Evolutionary conservation across 2,888 invertebrate species (phyloP).

Genomic region (Cataglyphis albicans): DNA sequence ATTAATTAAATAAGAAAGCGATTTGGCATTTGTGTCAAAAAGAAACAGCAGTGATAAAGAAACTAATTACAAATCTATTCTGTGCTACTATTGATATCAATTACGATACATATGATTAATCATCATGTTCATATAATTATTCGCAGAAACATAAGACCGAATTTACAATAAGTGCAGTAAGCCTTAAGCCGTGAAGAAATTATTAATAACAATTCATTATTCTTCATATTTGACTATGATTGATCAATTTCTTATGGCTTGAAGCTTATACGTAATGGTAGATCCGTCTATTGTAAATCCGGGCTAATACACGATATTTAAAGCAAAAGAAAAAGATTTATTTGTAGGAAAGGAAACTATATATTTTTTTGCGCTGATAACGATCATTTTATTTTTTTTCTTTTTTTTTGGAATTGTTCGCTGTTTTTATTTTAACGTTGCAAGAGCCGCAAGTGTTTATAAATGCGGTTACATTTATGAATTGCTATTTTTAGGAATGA

Average conservation of each 20-base stretch:
- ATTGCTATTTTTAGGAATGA: background rate
- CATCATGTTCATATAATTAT: conserved; percentile 28
- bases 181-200: too few relatives aligned
- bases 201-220: too few relatives aligned
- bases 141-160: background rate
- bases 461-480: background rate
- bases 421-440: background rate
- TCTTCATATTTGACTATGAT: too few relatives aligned
- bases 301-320: background rate
- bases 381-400: background rate
- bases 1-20: conserved; percentile 15
- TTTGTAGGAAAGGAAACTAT: background rate
- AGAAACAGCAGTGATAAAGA: background rate
- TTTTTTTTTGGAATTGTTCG: background rate
- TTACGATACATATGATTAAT: conserved; percentile 28
- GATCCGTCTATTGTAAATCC: too few relatives aligned
- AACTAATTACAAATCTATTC: conserved; percentile 29
- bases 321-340: conserved; percentile 1
- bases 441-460: background rate
- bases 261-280: too few relatives aligned
- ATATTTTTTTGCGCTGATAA: conserved; percentile 1
- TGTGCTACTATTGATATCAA: conserved; percentile 34
- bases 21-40: conserved; percentile 10
- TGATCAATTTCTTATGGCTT: too few relatives aligned
- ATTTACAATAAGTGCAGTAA: too few relatives aligned